Evolutionary conservation across 2,888 invertebrate species (phyloP).

Genomic region (Chydorus sphaericus): DNA sequence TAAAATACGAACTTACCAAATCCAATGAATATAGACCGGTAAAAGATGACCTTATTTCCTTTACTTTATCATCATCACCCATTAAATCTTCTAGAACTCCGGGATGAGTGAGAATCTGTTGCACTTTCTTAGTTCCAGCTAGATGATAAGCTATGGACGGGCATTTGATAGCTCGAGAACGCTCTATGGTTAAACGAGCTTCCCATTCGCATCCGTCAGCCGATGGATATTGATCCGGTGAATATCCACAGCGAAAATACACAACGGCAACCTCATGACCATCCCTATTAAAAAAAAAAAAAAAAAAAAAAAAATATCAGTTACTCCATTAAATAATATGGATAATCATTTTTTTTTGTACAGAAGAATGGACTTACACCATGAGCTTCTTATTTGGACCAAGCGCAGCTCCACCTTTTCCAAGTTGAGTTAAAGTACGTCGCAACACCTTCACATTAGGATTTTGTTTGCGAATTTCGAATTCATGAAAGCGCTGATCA

Average conservation of each 20-base stretch:
- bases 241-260: slow-evolving; percentile 83
- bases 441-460: slow-evolving; percentile 58
- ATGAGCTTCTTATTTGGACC: slow-evolving; percentile 50
- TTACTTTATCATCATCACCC: slow-evolving; percentile 42
- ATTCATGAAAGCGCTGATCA: slow-evolving; percentile 89
- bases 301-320: slow-evolving; percentile 22
- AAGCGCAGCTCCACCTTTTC: slow-evolving; percentile 39
- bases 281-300: too few species aligned
- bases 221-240: slow-evolving; percentile 66
- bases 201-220: slow-evolving; percentile 59
- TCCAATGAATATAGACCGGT: slow-evolving; percentile 83
- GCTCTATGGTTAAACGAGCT: slow-evolving; percentile 69
- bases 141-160: slow-evolving; percentile 62
- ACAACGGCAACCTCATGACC: slow-evolving; percentile 65
- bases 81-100: slow-evolving; percentile 61
- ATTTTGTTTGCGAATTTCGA: slow-evolving; percentile 57
- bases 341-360: not conserved
- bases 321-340: slow-evolving; percentile 7
- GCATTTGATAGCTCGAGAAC: slow-evolving; percentile 80
- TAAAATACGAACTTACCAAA: too few species aligned
- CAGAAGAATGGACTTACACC: slow-evolving; percentile 40
- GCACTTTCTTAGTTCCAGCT: slow-evolving; percentile 91
- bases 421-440: slow-evolving; percentile 56
- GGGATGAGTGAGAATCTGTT: slow-evolving; percentile 68
- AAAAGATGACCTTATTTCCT: slow-evolving; percentile 61